phyloP scores from a whole-genome alignment of 2,113 vertebrate species.

The Scopus umbretta region DNA sequence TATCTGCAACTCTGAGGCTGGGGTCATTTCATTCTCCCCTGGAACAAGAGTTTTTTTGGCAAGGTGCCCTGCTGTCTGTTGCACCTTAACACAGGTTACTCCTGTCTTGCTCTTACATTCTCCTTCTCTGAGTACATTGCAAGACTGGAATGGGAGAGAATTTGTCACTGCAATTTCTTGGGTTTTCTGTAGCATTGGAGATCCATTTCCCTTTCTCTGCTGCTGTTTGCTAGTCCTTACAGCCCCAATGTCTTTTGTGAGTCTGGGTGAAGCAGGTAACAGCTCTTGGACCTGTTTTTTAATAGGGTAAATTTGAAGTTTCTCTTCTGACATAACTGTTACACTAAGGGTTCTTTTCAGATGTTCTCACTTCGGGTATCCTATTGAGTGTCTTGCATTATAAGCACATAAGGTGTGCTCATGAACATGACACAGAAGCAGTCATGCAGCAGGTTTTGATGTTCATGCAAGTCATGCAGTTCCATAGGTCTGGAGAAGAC shows the following conservation, averaged over 20 bases:
- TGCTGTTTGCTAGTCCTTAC: neutral
- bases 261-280: neutral
- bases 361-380: neutral
- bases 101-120: neutral
- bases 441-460: neutral
- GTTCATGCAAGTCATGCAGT: neutral
- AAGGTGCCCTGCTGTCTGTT: neutral
- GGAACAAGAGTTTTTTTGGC: neutral
- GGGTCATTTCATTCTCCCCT: neutral
- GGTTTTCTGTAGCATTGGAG: neutral
- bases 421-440: neutral
- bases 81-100: neutral
- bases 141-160: neutral
- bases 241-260: neutral
- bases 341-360: neutral
- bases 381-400: neutral
- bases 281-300: neutral
- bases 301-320: neutral
- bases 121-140: neutral
- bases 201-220: neutral
- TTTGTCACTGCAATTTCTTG: neutral
- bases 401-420: neutral
- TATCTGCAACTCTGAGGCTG: neutral
- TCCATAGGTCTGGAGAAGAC: neutral
- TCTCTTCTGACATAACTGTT: neutral